phyloP scores from a whole-genome alignment of 2,113 vertebrate genomes.

The Pelusios castaneus region DNA sequence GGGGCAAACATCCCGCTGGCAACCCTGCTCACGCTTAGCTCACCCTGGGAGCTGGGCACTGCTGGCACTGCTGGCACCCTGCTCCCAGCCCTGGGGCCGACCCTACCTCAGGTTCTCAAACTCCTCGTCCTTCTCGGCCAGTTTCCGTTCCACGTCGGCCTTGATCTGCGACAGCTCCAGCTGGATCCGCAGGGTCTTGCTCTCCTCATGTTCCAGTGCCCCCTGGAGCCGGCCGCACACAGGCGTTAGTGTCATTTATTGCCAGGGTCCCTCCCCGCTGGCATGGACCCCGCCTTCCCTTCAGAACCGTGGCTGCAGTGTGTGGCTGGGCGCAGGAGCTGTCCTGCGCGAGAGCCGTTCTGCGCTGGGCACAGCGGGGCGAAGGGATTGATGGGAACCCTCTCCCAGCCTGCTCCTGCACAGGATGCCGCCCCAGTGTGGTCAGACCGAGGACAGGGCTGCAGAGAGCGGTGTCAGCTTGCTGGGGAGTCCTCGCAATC shows the following conservation, averaged over 20 bases:
- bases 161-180: conserved; percentile 94
- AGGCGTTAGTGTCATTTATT: neutral
- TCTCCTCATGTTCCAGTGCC: conserved; percentile 93
- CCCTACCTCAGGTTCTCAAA: conserved; percentile 88
- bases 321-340: rapidly evolving
- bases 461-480: neutral
- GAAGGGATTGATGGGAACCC: neutral
- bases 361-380: neutral
- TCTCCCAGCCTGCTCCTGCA: too few species aligned
- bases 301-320: neutral
- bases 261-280: neutral
- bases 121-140: conserved; percentile 94
- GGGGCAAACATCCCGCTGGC: too few species aligned
- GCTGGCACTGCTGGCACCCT: neutral
- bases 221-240: conserved; percentile 72
- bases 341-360: neutral
- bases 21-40: neutral
- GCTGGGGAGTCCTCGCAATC: neutral
- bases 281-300: neutral
- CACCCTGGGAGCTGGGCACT: rapidly evolving
- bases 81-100: neutral
- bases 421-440: too few species aligned
- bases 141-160: conserved; percentile 89
- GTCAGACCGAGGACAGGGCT: too few species aligned
- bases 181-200: conserved; percentile 91